Evolutionary conservation across 2,113 vertebrate species (phyloP).

Genomic region (Ciconia boyciana): DNA sequence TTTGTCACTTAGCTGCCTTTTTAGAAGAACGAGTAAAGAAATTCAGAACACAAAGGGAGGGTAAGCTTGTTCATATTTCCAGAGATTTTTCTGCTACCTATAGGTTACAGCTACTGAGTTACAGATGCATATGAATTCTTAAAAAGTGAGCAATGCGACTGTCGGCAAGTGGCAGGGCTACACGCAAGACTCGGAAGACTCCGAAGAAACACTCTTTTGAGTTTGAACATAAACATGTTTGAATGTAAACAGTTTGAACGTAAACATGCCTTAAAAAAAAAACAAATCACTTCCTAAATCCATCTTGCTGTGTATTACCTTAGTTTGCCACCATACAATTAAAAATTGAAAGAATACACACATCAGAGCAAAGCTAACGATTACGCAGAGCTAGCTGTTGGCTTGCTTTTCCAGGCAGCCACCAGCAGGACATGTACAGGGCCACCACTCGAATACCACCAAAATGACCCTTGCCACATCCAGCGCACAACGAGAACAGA

Average conservation of each 20-base stretch:
- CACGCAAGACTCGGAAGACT: background rate
- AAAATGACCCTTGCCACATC: background rate
- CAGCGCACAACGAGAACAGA: background rate
- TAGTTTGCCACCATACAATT: background rate
- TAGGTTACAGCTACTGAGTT: background rate
- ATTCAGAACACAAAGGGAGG: background rate
- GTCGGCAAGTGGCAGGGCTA: background rate
- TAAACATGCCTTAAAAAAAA: background rate
- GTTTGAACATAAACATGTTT: background rate
- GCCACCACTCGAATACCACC: accelerated
- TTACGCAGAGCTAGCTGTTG: background rate
- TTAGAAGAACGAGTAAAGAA: background rate
- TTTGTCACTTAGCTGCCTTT: background rate
- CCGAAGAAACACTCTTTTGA: background rate
- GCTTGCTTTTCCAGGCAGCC: background rate
- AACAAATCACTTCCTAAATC: background rate
- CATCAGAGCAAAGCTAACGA: background rate
- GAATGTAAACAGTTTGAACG: background rate
- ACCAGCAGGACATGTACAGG: background rate
- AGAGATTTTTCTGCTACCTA: background rate
- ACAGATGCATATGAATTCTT: background rate
- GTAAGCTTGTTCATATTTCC: background rate
- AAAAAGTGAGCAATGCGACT: background rate
- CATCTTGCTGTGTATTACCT: background rate
- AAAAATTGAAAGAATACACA: background rate